phyloP scores from a whole-genome alignment of 2,113 vertebrate species.

The Trematomus loennbergii region DNA sequence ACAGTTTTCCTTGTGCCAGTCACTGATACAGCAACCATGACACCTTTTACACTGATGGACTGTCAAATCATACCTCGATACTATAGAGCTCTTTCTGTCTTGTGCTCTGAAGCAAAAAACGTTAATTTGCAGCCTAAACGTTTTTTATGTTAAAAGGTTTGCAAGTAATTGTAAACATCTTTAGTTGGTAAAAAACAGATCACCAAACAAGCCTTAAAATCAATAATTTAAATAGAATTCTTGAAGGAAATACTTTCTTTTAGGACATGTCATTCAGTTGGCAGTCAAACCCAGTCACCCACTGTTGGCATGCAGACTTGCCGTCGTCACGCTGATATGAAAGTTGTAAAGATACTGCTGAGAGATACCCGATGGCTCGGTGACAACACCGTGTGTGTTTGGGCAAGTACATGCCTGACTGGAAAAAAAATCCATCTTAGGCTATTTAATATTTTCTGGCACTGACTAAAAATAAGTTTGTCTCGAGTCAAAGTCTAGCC shows the following conservation, averaged over 20 bases:
- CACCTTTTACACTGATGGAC: slow-evolving; percentile 51
- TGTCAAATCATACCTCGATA: slow-evolving; percentile 37
- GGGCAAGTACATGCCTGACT: slow-evolving; percentile 14
- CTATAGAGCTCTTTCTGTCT: background rate
- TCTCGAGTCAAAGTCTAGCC: background rate
- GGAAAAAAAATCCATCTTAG: background rate
- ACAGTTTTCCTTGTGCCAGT: slow-evolving; percentile 63
- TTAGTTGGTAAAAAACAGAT: no score
- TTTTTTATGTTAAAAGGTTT: no score
- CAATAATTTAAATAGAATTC: no score
- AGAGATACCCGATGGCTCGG: slow-evolving; percentile 29
- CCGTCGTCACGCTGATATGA: slow-evolving; percentile 52
- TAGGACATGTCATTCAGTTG: slow-evolving; percentile 30
- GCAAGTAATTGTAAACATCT: no score
- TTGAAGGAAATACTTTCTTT: background rate
- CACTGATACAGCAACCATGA: slow-evolving; percentile 57
- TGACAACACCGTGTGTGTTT: slow-evolving; percentile 44
- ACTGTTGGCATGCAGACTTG: slow-evolving; percentile 58
- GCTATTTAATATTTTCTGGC: no score
- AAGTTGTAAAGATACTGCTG: slow-evolving; percentile 56
- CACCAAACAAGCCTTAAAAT: no score
- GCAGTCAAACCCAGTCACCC: slow-evolving; percentile 54
- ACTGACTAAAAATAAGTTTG: background rate
- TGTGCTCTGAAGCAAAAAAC: background rate
- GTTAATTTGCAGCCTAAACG: background rate